Conservation (phyloP, 35 echinoderm and acorn worm genomes). For the Apostichopus parvimensis region DNA sequence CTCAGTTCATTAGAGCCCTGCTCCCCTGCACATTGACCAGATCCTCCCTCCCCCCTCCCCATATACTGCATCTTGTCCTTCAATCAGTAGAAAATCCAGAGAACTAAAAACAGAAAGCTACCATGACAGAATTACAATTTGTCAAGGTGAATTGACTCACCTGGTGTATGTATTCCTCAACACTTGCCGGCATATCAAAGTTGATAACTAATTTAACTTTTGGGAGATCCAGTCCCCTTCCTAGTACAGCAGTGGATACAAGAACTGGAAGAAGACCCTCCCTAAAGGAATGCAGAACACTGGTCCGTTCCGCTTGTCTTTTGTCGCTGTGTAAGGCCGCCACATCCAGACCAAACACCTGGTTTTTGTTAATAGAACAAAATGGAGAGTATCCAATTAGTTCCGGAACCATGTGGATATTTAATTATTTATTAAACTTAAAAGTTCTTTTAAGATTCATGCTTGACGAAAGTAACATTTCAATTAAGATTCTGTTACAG, state of each 20-base stretch:
- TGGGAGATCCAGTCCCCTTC: conserved; percentile 86
- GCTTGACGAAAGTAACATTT: no score
- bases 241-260: conserved; percentile 77
- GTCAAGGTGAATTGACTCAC: conserved; percentile 32
- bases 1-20: no score
- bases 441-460: no score
- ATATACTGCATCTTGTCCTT: background rate
- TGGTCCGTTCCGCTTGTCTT: conserved; percentile 65
- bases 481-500: no score
- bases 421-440: no score
- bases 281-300: conserved; percentile 62
- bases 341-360: conserved; percentile 75
- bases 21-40: no score
- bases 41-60: no score
- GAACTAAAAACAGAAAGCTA: background rate
- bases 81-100: background rate
- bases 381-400: background rate
- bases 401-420: no score
- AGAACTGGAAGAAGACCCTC: conserved; percentile 65
- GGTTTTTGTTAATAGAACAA: background rate
- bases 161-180: conserved; percentile 97
- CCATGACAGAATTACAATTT: background rate
- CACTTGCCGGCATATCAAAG: conserved; percentile 96
- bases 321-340: conserved; percentile 84
- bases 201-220: conserved; percentile 90